These are phyloP conservation scores for Dicycla oo DNA, from an alignment of 2,888 invertebrate genomes.

Conservation along the genomic window DNA sequence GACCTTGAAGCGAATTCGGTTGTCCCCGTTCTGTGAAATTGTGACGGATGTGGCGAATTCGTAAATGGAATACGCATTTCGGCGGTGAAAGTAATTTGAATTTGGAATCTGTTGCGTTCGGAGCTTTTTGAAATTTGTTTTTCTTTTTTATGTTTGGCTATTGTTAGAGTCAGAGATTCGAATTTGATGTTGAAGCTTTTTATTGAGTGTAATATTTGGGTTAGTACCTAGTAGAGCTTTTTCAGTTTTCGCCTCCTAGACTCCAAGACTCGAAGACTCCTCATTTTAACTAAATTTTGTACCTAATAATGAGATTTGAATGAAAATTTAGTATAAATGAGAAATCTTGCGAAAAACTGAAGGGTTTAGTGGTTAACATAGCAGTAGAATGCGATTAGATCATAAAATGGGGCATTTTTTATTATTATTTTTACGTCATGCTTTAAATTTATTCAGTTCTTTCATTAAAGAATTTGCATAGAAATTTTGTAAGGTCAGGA, in stretches of 20 bases:
- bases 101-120: slow-evolving; percentile 37
- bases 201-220: background rate
- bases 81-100: slow-evolving; percentile 56
- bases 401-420: background rate
- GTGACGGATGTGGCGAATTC: slow-evolving; percentile 65
- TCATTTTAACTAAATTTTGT: background rate
- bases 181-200: background rate
- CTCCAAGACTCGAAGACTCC: too few species aligned
- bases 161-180: slow-evolving; percentile 2
- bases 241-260: background rate
- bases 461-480: background rate
- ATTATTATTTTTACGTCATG: background rate
- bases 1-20: slow-evolving; percentile 86
- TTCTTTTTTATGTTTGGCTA: background rate
- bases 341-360: too few species aligned
- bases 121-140: slow-evolving; percentile 4
- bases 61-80: slow-evolving; percentile 49
- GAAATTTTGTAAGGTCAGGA: background rate
- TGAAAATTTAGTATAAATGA: too few species aligned
- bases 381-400: background rate
- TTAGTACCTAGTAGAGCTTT: background rate
- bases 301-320: too few species aligned
- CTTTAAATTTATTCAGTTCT: background rate
- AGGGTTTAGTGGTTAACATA: background rate
- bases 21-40: slow-evolving; percentile 71